Percentiles rank a stretch among this genome's conserved stretches.
Conservation (phyloP, 2,797 vertebrate species). For the Sparidentex hasta region DNA sequence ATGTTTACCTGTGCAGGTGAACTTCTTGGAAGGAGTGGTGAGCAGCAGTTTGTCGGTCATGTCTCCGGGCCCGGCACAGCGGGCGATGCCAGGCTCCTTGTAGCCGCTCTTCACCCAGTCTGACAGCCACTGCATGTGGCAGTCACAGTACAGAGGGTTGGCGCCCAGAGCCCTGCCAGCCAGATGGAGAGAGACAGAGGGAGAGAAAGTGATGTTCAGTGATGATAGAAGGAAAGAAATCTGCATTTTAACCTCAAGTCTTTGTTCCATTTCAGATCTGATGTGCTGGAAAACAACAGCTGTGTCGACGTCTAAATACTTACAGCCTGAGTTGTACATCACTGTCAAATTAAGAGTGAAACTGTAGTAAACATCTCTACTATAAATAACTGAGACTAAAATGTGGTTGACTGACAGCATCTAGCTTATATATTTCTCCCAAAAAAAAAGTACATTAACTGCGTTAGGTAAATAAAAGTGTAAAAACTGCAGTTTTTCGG, state of each 20-base stretch:
- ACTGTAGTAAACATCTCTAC: no score
- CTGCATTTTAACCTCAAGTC: not conserved
- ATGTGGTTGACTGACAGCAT: no score
- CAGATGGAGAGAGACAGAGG: not conserved
- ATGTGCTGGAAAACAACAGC: not conserved
- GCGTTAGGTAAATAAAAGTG: not conserved
- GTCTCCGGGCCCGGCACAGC: conserved; percentile 94
- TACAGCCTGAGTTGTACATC: conserved; percentile 3
- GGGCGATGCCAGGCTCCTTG: conserved; percentile 97
- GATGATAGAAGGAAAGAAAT: not conserved
- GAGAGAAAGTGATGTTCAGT: conserved; percentile 8
- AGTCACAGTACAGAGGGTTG: conserved; percentile 97
- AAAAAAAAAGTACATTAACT: not conserved
- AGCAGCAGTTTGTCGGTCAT: conserved; percentile 98
- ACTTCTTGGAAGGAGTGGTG: conserved; percentile 98
- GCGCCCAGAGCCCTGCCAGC: conserved; percentile 93
- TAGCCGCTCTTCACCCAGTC: conserved; percentile 99
- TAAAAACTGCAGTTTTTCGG: not conserved
- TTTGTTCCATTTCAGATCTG: conserved; percentile 2
- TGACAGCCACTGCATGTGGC: conserved; percentile 98
- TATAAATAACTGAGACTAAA: no score
- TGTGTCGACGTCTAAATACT: conserved; percentile 10
- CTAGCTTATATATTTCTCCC: not conserved
- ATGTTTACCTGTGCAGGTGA: conserved; percentile 94
- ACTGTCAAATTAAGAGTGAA: conserved; percentile 17